phyloP scores from a whole-genome alignment of 2,113 vertebrate genomes.

The Platysteira castanea region DNA sequence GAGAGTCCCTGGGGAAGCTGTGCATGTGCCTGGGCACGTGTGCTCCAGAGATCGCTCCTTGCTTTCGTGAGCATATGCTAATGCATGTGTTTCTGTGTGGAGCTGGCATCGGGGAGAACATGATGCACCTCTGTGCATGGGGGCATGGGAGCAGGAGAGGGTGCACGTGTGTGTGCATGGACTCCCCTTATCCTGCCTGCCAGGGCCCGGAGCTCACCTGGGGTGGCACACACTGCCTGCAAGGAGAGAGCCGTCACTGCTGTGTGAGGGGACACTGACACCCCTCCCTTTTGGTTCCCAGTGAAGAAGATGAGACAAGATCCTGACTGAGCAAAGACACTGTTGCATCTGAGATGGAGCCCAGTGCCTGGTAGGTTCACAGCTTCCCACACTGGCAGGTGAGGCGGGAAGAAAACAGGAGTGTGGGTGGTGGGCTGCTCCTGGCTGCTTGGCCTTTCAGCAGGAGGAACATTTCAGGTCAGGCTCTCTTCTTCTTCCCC shows the following conservation, averaged over 20 bases:
- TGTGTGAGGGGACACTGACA: background rate
- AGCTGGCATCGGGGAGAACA: rapidly evolving
- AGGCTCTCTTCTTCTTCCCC: background rate
- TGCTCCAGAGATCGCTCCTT: background rate
- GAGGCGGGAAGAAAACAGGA: background rate
- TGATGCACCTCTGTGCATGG: rapidly evolving
- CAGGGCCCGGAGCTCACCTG: background rate
- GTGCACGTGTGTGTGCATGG: background rate
- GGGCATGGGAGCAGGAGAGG: background rate
- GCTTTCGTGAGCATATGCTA: background rate
- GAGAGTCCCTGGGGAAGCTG: background rate
- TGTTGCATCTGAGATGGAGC: conserved; percentile 62
- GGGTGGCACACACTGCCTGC: background rate
- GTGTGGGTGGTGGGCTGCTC: background rate
- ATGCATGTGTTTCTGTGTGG: rapidly evolving
- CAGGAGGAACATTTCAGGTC: background rate
- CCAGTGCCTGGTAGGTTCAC: conserved; percentile 70
- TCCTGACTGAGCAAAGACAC: conserved; percentile 43
- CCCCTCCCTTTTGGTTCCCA: conserved; percentile 15
- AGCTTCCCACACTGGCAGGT: background rate
- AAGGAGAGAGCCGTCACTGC: rapidly evolving
- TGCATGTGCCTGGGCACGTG: background rate
- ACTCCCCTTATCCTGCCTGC: background rate
- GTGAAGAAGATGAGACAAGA: conserved; percentile 73
- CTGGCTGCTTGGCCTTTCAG: background rate